These are phyloP conservation scores for Trichechus manatus DNA, from an alignment of 2,113 vertebrate genomes.

Conservation along the genomic window DNA sequence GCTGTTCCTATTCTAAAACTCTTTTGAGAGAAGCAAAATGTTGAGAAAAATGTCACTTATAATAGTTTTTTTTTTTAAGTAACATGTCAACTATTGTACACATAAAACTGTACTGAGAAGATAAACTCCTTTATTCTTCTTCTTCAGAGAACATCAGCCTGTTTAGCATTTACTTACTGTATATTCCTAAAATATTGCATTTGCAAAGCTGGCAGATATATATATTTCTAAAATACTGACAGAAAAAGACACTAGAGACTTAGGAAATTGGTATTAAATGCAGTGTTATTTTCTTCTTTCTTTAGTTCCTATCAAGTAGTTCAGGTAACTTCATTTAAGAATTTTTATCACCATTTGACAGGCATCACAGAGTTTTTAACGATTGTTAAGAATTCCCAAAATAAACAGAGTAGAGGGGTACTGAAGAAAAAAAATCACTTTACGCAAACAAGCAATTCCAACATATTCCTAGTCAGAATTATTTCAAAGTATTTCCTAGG, in stretches of 20 bases:
- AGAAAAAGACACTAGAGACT: conserved; percentile 55
- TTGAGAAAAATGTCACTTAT: conserved; percentile 14
- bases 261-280: conserved; percentile 48
- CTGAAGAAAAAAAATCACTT: conserved; percentile 22
- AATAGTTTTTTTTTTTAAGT: neutral
- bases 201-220: neutral
- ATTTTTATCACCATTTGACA: conserved; percentile 27
- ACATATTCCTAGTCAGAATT: conserved; percentile 52
- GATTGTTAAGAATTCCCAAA: conserved; percentile 27
- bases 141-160: conserved; percentile 28
- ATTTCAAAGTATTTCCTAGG: conserved; percentile 53
- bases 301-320: neutral
- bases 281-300: conserved; percentile 30
- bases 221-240: conserved; percentile 49
- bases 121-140: neutral
- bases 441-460: conserved; percentile 49
- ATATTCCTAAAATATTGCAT: conserved; percentile 54
- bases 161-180: neutral
- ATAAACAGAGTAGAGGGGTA: neutral
- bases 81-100: conserved; percentile 31
- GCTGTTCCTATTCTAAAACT: conserved; percentile 58
- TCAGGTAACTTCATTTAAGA: conserved; percentile 55
- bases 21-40: conserved; percentile 51
- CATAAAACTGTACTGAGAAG: conserved; percentile 14
- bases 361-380: conserved; percentile 20